Evolutionary conservation across 2,888 invertebrate genomes (phyloP).

Genomic region (Stenodema calcarata): DNA sequence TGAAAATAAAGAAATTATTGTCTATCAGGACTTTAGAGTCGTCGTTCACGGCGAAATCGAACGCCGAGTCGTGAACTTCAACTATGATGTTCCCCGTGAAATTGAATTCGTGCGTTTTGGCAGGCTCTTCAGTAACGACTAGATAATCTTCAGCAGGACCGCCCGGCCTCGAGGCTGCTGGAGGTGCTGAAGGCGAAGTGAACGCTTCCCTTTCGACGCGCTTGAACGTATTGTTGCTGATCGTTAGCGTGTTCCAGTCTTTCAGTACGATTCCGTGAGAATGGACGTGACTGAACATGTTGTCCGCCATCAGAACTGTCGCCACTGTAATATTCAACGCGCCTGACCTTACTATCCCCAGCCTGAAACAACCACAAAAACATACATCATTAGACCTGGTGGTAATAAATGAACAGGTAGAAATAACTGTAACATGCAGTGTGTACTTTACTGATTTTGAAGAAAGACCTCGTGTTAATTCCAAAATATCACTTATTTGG

Average conservation of each 20-base stretch:
- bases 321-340: conserved; percentile 73
- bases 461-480: too few relatives aligned
- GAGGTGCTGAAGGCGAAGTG: conserved; percentile 58
- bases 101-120: conserved; percentile 51
- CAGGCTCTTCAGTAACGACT: conserved; percentile 54
- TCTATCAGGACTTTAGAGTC: conserved; percentile 64
- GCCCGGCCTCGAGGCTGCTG: conserved; percentile 49
- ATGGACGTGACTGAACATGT: conserved; percentile 68
- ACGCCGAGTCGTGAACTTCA: conserved; percentile 59
- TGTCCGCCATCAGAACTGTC: conserved; percentile 67
- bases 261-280: conserved; percentile 70
- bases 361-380: conserved; percentile 55
- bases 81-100: conserved; percentile 55
- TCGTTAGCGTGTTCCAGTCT: conserved; percentile 70
- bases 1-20: conserved; percentile 70
- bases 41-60: conserved; percentile 66
- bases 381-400: conserved; percentile 10
- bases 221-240: conserved; percentile 72
- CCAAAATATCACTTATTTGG: too few relatives aligned
- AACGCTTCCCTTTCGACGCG: conserved; percentile 67
- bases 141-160: conserved; percentile 59
- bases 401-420: too few relatives aligned
- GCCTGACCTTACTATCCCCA: conserved; percentile 66
- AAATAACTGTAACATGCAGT: too few relatives aligned
- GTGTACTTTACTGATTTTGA: too few relatives aligned